Conservation (phyloP, 2,888 invertebrate genomes). For the Hypena proboscidalis region DNA sequence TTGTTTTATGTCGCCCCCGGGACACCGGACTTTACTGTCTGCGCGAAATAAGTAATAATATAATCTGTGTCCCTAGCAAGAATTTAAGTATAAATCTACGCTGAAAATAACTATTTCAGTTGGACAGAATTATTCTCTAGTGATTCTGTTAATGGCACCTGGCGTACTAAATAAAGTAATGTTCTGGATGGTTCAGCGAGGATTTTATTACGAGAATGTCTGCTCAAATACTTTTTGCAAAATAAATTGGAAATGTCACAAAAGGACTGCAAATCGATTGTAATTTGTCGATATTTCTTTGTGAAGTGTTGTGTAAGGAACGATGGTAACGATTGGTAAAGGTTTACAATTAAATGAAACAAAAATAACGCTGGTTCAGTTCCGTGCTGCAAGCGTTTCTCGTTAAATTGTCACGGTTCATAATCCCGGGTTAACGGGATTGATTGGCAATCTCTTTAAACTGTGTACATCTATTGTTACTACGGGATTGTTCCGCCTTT, state of each 20-base stretch:
- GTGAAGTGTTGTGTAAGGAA: slow-evolving; percentile 22
- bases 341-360: slow-evolving; percentile 41
- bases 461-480: slow-evolving; percentile 38
- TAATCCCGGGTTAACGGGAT: slow-evolving; percentile 47
- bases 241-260: slow-evolving; percentile 21
- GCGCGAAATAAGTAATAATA: slow-evolving; percentile 42
- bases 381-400: slow-evolving; percentile 40
- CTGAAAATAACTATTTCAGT: slow-evolving; percentile 33
- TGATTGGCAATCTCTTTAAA: slow-evolving; percentile 47
- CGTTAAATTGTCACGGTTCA: slow-evolving; percentile 64
- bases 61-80: slow-evolving; percentile 38
- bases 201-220: slow-evolving; percentile 14
- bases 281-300: slow-evolving; percentile 24
- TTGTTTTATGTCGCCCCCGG: slow-evolving; percentile 39
- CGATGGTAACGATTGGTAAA: slow-evolving; percentile 27
- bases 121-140: slow-evolving; percentile 35
- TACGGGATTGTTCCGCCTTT: slow-evolving; percentile 42
- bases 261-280: slow-evolving; percentile 13
- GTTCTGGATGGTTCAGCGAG: slow-evolving; percentile 7
- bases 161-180: slow-evolving; percentile 11
- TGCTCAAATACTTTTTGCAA: slow-evolving; percentile 9
- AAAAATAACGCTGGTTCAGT: slow-evolving; percentile 30
- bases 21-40: slow-evolving; percentile 38
- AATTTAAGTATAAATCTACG: slow-evolving; percentile 32
- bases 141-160: slow-evolving; percentile 33